A percentile compares a stretch with the other conserved stretches of the same genome.
These are phyloP conservation scores for Nestor notabilis DNA, from an alignment of 2,113 vertebrate genomes.

Conservation along the genomic window DNA sequence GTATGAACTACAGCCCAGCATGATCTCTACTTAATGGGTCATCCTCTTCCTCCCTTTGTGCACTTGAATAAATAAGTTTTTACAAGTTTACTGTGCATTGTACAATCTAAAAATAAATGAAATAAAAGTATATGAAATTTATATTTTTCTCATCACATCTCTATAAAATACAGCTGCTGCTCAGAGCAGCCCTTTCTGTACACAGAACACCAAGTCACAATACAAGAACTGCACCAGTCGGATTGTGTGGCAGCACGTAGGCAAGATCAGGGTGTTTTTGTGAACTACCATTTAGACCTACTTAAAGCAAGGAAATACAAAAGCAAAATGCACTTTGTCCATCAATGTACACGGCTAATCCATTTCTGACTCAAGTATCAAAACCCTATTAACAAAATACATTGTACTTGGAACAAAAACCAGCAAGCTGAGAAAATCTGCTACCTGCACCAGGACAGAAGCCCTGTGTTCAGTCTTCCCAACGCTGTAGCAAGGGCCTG, in stretches of 20 bases:
- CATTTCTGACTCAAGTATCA: constrained; percentile 53
- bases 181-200: constrained; percentile 44
- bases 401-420: neutral
- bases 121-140: constrained; percentile 57
- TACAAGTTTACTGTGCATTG: constrained; percentile 63
- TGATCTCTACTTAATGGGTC: neutral
- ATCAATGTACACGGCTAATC: neutral
- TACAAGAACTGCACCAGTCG: neutral
- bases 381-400: constrained; percentile 33
- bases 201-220: constrained; percentile 45
- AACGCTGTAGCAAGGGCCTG: neutral
- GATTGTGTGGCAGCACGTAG: neutral
- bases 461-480: neutral
- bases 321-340: constrained; percentile 27
- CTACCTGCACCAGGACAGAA: neutral
- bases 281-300: neutral
- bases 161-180: constrained; percentile 61
- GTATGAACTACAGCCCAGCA: neutral
- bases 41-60: constrained; percentile 7
- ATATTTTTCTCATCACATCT: constrained; percentile 48
- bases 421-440: neutral
- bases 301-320: neutral
- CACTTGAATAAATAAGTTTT: constrained; percentile 70
- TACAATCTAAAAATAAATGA: constrained; percentile 69
- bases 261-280: constrained; percentile 1